phyloP scores from a whole-genome alignment of 2,888 invertebrate species.

The Rhingia rostrata region DNA sequence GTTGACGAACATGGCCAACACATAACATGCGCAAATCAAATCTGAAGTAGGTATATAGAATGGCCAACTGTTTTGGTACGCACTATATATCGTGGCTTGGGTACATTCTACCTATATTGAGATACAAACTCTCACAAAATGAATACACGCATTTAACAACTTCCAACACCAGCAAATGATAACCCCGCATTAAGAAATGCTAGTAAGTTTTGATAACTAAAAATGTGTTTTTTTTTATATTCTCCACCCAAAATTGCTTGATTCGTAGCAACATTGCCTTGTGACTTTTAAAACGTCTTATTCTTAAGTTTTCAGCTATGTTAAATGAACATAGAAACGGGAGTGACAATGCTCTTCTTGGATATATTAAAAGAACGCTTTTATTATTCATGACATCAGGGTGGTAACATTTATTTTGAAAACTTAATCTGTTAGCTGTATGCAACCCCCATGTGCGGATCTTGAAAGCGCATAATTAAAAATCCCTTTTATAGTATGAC shows the following conservation, averaged over 20 bases:
- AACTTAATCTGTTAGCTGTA: conserved; percentile 23
- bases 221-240: no score
- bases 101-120: no score
- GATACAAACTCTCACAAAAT: no score
- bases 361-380: conserved; percentile 11
- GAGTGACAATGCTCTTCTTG: not conserved
- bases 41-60: no score
- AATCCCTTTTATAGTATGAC: conserved; percentile 28
- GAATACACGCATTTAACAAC: no score
- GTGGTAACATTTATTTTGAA: not conserved
- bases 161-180: no score
- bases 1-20: no score
- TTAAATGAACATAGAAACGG: not conserved
- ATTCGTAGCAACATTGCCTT: not conserved
- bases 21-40: no score
- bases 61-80: no score
- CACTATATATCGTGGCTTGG: no score
- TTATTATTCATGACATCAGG: conserved; percentile 34
- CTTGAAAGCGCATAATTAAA: conserved; percentile 58
- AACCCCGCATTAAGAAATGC: no score
- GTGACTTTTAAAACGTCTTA: not conserved
- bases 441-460: conserved; percentile 19
- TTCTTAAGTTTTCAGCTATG: not conserved
- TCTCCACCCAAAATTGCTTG: not conserved
- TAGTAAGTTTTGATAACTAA: no score